These are phyloP conservation scores for Himalopsyche kuldschensis DNA, from an alignment of 2,888 invertebrate species.

Conservation along the genomic window DNA sequence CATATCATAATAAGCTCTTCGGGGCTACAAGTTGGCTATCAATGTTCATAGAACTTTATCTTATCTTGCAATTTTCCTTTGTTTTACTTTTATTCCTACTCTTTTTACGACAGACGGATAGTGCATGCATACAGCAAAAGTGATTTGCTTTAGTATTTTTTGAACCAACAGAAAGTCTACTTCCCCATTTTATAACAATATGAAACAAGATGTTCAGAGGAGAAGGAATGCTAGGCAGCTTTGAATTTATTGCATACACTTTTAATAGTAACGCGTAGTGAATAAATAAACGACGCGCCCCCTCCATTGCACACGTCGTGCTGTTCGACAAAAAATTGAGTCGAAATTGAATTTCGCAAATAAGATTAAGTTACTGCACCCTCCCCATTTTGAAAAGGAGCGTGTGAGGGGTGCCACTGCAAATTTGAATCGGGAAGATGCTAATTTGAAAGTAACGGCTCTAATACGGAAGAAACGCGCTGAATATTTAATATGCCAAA, in stretches of 20 bases:
- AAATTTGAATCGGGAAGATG: conserved; percentile 35
- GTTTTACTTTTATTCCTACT: neutral
- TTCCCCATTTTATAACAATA: neutral
- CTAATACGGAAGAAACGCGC: conserved; percentile 28
- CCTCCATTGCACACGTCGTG: neutral
- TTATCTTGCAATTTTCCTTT: neutral
- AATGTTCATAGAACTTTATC: neutral
- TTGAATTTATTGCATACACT: conserved; percentile 1
- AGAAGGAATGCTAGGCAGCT: neutral
- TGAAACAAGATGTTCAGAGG: neutral
- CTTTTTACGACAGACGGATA: neutral
- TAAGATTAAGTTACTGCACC: conserved; percentile 26
- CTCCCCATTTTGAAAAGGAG: neutral
- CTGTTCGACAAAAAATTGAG: conserved; percentile 12
- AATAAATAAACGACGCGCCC: neutral
- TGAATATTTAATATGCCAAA: conserved; percentile 33
- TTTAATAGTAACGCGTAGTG: conserved; percentile 4
- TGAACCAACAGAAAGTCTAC: neutral
- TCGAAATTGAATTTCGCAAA: conserved; percentile 19
- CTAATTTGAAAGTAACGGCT: conserved; percentile 36
- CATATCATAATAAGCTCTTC: too few species aligned
- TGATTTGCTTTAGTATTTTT: neutral
- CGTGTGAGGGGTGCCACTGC: neutral
- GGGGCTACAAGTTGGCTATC: neutral
- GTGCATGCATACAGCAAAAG: neutral